Evolutionary conservation across 2,888 invertebrate genomes (phyloP).

Genomic region (Furcula furcula): DNA sequence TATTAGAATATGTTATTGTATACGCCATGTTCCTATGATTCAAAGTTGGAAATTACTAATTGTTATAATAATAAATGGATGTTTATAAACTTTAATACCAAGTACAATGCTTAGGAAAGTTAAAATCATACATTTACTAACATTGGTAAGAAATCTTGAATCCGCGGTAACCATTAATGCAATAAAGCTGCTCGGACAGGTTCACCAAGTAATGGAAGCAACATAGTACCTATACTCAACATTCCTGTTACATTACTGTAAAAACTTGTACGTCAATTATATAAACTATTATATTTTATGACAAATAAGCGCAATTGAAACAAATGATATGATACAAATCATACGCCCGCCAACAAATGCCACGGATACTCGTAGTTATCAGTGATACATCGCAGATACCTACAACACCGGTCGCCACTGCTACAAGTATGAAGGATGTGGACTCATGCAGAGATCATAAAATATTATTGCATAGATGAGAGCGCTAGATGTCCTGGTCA

Average conservation of each 20-base stretch:
- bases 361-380: slow-evolving; percentile 11
- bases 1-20: slow-evolving; percentile 6
- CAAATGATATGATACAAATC: background rate
- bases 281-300: background rate
- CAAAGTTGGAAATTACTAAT: slow-evolving; percentile 13
- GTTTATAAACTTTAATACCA: slow-evolving; percentile 16
- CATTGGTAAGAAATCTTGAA: background rate
- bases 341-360: slow-evolving; percentile 11
- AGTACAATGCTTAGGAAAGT: slow-evolving; percentile 4
- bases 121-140: background rate
- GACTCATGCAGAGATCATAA: slow-evolving; percentile 45
- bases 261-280: background rate
- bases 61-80: slow-evolving; percentile 16
- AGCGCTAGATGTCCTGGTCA: slow-evolving; percentile 45
- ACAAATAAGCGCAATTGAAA: background rate
- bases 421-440: slow-evolving; percentile 36
- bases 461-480: slow-evolving; percentile 53
- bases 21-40: slow-evolving; percentile 2
- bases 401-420: slow-evolving; percentile 47
- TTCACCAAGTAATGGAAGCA: too few relatives aligned
- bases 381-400: slow-evolving; percentile 36
- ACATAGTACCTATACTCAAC: too few relatives aligned
- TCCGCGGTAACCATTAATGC: background rate
- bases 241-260: background rate
- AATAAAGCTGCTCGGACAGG: too few relatives aligned